These are phyloP conservation scores for Chloroceryle inda DNA, from an alignment of 2,797 vertebrate genomes.

Conservation along the genomic window DNA sequence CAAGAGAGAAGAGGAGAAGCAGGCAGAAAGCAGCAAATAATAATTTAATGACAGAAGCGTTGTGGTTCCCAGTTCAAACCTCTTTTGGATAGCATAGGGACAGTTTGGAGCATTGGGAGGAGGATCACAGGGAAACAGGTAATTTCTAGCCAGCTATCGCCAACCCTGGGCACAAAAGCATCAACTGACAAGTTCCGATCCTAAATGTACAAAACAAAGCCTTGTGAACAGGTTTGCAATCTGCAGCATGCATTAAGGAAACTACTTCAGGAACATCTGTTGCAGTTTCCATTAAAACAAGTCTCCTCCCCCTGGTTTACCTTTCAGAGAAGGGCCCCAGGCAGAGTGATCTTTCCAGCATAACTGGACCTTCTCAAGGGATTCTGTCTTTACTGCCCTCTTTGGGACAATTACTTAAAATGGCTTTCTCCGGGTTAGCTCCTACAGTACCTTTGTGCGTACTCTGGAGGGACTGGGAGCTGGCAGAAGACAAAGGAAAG, in stretches of 20 bases:
- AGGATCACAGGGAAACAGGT: background rate
- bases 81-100: conserved; percentile 31
- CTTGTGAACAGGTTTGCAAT: conserved; percentile 15
- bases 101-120: conserved; percentile 45
- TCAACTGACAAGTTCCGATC: conserved; percentile 1
- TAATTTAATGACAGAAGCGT: conserved; percentile 77
- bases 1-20: conserved; percentile 31
- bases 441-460: background rate
- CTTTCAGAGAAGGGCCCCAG: background rate
- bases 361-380: background rate
- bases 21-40: conserved; percentile 70
- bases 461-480: background rate
- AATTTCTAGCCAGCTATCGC: conserved; percentile 9
- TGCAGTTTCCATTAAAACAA: background rate
- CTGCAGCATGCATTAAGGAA: background rate
- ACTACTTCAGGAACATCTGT: background rate
- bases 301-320: background rate
- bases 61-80: conserved; percentile 62
- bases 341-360: conserved; percentile 10
- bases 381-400: background rate
- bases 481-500: background rate
- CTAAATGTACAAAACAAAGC: conserved; percentile 10
- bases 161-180: background rate
- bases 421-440: background rate
- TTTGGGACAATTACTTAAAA: background rate